phyloP scores from a whole-genome alignment of 2,113 vertebrate genomes.

The Daubentonia madagascariensis region DNA sequence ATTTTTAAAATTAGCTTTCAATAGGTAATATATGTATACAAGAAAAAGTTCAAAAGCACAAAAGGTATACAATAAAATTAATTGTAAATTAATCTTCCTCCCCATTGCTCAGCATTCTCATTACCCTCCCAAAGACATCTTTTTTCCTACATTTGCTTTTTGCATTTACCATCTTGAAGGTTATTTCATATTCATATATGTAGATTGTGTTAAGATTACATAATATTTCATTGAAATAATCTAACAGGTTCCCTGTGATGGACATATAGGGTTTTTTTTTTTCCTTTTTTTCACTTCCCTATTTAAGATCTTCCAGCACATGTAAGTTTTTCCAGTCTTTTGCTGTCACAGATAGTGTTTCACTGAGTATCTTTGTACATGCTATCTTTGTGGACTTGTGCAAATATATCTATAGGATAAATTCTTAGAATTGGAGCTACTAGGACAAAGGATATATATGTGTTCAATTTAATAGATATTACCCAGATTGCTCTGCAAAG shows the following conservation, averaged over 20 bases:
- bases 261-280: not conserved
- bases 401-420: not conserved
- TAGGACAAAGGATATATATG: not conserved
- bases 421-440: not conserved
- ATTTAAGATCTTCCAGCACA: too few relatives aligned
- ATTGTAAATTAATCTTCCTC: not conserved
- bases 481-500: not conserved
- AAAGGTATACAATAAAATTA: not conserved
- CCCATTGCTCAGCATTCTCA: not conserved
- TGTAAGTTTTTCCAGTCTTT: not conserved
- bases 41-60: not conserved
- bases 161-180: not conserved
- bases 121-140: not conserved
- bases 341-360: not conserved
- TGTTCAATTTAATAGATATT: not conserved
- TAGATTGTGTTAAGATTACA: not conserved
- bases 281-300: too few relatives aligned
- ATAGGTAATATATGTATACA: not conserved
- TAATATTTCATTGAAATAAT: not conserved
- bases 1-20: not conserved
- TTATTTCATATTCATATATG: not conserved
- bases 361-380: not conserved
- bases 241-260: not conserved
- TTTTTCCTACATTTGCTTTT: not conserved
- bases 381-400: not conserved